Conservation (phyloP, 2,888 invertebrate species). For the Xestobium rufovillosum region DNA sequence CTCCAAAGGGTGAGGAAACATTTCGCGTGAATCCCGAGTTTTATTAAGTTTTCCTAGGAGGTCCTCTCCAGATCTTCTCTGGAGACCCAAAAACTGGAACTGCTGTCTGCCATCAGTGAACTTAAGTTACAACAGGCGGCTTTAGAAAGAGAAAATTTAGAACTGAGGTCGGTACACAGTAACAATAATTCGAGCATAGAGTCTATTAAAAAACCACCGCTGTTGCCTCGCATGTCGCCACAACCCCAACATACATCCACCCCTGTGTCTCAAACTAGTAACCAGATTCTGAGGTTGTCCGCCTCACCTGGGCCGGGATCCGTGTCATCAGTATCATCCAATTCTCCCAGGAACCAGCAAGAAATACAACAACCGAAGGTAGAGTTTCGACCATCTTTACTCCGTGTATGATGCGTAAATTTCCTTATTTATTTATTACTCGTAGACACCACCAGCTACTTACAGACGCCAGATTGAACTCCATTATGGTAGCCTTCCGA, state of each 20-base stretch:
- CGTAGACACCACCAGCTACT: conserved; percentile 67
- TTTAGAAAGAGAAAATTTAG: conserved; percentile 79
- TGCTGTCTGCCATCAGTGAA: conserved; percentile 88
- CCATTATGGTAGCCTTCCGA: conserved; percentile 75
- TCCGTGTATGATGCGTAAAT: conserved; percentile 3
- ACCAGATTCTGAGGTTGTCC: conserved; percentile 39
- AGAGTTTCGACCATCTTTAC: conserved; percentile 9
- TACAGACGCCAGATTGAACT: conserved; percentile 67
- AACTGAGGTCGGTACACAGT: conserved; percentile 53
- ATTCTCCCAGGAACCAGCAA: conserved; percentile 33
- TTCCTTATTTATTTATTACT: background rate
- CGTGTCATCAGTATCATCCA: conserved; percentile 26
- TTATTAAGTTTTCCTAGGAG: conserved; percentile 51
- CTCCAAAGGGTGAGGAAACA: conserved; percentile 66
- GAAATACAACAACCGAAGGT: conserved; percentile 36
- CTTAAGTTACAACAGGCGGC: conserved; percentile 80
- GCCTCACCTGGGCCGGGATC: conserved; percentile 45
- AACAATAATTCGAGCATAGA: conserved; percentile 33
- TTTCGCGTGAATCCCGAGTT: conserved; percentile 15
- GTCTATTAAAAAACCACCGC: conserved; percentile 35
- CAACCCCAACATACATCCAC: conserved; percentile 42
- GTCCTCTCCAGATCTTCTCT: conserved; percentile 79
- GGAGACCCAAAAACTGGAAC: conserved; percentile 91
- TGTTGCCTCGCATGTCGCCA: conserved; percentile 39
- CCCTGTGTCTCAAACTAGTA: conserved; percentile 38